Conservation (phyloP, 2,797 vertebrate species). For the Emys orbicularis region DNA sequence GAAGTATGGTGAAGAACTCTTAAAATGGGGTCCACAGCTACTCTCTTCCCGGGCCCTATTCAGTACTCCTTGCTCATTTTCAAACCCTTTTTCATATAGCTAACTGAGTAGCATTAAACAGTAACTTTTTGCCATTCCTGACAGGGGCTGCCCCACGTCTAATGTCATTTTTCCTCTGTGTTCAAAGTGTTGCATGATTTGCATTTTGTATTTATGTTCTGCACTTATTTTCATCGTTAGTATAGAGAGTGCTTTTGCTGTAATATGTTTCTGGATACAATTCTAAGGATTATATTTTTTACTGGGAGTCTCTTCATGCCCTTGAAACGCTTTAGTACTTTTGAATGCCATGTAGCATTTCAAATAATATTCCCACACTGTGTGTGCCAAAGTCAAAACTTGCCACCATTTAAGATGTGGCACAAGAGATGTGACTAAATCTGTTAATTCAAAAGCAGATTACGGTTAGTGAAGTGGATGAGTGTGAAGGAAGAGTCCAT, state of each 20-base stretch:
- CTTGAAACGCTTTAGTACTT: background rate
- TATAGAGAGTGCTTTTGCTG: background rate
- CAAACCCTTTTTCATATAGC: background rate
- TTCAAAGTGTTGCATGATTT: accelerated
- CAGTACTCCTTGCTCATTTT: background rate
- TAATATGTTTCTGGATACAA: background rate
- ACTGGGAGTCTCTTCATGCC: background rate
- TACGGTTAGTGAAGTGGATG: background rate
- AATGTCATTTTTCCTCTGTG: background rate
- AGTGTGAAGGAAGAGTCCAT: background rate
- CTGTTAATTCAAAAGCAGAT: background rate
- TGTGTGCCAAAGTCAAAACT: background rate
- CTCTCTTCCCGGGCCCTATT: background rate
- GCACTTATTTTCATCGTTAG: background rate
- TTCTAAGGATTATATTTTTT: background rate
- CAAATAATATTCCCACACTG: background rate
- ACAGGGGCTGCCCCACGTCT: background rate
- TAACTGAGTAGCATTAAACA: background rate
- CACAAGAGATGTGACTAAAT: background rate
- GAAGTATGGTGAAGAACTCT: background rate
- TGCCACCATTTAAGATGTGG: background rate
- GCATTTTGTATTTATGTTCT: accelerated
- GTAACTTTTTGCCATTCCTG: background rate
- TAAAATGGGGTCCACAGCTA: background rate
- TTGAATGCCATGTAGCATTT: background rate